Conservation (phyloP, 2,888 invertebrate species). For the Actias luna region DNA sequence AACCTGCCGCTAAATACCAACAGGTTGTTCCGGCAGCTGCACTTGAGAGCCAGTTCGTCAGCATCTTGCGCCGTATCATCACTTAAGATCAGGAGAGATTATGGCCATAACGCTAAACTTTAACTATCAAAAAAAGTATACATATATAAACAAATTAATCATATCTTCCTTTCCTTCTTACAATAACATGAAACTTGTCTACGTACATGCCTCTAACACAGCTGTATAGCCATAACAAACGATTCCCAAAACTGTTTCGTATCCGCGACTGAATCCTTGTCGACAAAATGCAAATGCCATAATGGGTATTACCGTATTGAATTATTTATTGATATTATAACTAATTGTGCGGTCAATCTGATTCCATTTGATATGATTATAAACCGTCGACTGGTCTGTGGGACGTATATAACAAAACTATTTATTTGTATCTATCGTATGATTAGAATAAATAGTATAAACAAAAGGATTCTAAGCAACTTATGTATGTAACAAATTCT, state of each 20-base stretch:
- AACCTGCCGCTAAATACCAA: too few species aligned
- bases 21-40: too few species aligned
- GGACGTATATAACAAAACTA: slow-evolving; percentile 7
- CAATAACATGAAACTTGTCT: neutral
- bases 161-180: neutral
- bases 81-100: too few species aligned
- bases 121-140: too few species aligned
- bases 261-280: slow-evolving; percentile 50
- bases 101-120: too few species aligned
- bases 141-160: neutral
- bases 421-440: slow-evolving; percentile 3
- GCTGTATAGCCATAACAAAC: slow-evolving; percentile 17
- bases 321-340: slow-evolving; percentile 38
- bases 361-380: slow-evolving; percentile 9
- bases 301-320: slow-evolving; percentile 51
- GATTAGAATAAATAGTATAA: neutral
- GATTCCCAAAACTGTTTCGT: slow-evolving; percentile 23
- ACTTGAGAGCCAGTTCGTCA: too few species aligned
- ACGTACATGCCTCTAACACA: neutral
- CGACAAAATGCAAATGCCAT: slow-evolving; percentile 33
- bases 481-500: neutral
- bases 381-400: neutral
- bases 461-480: neutral
- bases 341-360: slow-evolving; percentile 12
- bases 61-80: too few species aligned